Evolutionary conservation across 2,888 invertebrate genomes (phyloP), one percentile per base, ranked within the genome.

Genomic region (Unio pictorum): DNA sequence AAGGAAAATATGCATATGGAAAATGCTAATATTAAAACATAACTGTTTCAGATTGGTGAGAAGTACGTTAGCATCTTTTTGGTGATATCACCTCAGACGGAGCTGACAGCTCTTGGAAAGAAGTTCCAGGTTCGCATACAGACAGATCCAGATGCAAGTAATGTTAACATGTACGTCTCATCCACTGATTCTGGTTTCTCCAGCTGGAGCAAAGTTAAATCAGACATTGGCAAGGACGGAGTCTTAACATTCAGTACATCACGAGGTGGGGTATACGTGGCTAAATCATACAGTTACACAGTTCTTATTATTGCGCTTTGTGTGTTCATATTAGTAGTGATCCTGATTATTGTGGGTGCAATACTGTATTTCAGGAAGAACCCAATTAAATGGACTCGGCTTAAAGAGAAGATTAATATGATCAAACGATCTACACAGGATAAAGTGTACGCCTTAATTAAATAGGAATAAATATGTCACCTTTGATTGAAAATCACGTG

Each of bases 191-290:
- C 67, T 30, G 74, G 76, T 62, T 84, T 84, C 60, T 78, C 80
- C 1, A 79, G 78, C 0, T 88, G 88, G 87, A 81, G 83, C 8
- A 80, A 80, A 71, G 75, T 87, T 1, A 79, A 82, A 20, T 78
- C 84, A 5, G 64, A 74, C 3, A 70, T 88, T 3, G 71, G 79
- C 5, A 78, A 78, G 30, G 45, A 65, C 30, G 81, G 81, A 8
- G 68, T 73, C 45, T 86, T 87, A 28, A 79, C 60, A 23, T 81
- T 87, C 60, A 67, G 77, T 62, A 76, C 82, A 1, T 60, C 76
- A 8, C 67, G 81, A 20, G 88, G 88, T 6, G 88, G 89, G 23
- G 83, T 86, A 4, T 89, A 81, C 74, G 85, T 88, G 4, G 88
- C 86, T 0, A 78, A 81, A 28, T 71, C 73, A 20, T 70, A 81